A percentile compares a stretch with the other conserved stretches of the same genome.
Conservation (phyloP, 2,113 vertebrate genomes). For the Vidua chalybeata region DNA sequence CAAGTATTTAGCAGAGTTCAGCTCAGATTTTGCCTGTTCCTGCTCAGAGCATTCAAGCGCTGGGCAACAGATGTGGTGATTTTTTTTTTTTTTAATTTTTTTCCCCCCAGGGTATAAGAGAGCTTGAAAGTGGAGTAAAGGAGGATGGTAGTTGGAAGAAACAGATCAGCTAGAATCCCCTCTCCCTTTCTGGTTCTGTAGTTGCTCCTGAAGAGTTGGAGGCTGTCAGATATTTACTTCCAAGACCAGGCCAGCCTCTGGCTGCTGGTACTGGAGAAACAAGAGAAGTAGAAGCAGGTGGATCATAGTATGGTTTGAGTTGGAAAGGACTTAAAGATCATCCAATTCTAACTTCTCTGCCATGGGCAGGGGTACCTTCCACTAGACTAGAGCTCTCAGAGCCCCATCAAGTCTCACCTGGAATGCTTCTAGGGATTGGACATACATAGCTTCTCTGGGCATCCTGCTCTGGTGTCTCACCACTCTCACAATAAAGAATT, state of each 20-base stretch:
- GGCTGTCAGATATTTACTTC: not conserved
- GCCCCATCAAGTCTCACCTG: not conserved
- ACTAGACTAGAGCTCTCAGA: not conserved
- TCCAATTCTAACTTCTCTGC: not conserved
- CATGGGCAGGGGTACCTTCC: not conserved
- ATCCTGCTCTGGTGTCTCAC: not conserved
- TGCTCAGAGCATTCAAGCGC: not conserved
- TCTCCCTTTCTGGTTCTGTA: not conserved
- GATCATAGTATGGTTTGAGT: not conserved
- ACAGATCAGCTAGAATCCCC: not conserved
- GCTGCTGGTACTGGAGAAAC: not conserved
- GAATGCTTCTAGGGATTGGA: not conserved
- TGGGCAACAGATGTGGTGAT: not conserved
- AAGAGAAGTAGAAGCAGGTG: not conserved
- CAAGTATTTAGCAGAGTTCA: not conserved
- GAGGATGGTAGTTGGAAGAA: not conserved
- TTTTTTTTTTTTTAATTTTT: not conserved
- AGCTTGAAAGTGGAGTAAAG: not conserved
- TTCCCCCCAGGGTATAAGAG: not conserved
- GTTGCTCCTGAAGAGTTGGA: not conserved
- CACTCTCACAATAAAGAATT: not conserved
- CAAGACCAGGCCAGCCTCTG: not conserved
- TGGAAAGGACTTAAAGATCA: not conserved
- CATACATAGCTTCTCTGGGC: not conserved
- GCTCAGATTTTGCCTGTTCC: not conserved